Percentiles rank a stretch among this genome's conserved stretches.
phyloP scores from a whole-genome alignment of 2,113 vertebrate species.

The Brachypodius melanocephalos region DNA sequence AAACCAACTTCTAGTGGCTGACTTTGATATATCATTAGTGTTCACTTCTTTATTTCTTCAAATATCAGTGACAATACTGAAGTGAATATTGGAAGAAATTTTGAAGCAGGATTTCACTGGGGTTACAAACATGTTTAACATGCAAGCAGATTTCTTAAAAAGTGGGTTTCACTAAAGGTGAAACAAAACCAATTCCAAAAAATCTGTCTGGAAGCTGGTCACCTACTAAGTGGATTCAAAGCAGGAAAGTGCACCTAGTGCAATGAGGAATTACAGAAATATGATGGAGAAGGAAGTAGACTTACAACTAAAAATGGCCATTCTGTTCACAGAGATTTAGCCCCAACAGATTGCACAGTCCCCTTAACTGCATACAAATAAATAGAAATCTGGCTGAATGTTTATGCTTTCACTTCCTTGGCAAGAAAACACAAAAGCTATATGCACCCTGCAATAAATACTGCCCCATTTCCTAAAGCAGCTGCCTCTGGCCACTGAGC shows the following conservation, averaged over 20 bases:
- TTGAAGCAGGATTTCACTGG: not conserved
- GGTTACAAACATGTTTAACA: not conserved
- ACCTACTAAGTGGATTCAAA: not conserved
- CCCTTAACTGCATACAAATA: not conserved
- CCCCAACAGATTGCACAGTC: not conserved
- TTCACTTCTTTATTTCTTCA: not conserved
- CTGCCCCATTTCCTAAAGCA: not conserved
- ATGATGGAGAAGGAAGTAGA: not conserved
- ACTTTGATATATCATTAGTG: not conserved
- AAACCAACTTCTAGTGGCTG: not conserved
- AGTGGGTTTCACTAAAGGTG: not conserved
- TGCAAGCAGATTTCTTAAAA: not conserved
- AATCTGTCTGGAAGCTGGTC: not conserved
- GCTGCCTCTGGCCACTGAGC: not conserved
- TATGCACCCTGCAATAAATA: not conserved
- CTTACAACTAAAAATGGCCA: not conserved
- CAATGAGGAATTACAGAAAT: not conserved
- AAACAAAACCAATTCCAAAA: not conserved
- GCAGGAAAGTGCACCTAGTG: not conserved
- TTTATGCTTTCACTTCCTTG: not conserved
- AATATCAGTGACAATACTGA: not conserved
- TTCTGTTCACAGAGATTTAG: not conserved
- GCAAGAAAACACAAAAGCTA: not conserved
- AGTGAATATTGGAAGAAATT: not conserved
- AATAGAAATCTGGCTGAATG: not conserved